Percentiles rank a stretch among this genome's conserved stretches.
These are phyloP conservation scores for Cryptus armator DNA, from an alignment of 2,888 invertebrate species.

Conservation along the genomic window DNA sequence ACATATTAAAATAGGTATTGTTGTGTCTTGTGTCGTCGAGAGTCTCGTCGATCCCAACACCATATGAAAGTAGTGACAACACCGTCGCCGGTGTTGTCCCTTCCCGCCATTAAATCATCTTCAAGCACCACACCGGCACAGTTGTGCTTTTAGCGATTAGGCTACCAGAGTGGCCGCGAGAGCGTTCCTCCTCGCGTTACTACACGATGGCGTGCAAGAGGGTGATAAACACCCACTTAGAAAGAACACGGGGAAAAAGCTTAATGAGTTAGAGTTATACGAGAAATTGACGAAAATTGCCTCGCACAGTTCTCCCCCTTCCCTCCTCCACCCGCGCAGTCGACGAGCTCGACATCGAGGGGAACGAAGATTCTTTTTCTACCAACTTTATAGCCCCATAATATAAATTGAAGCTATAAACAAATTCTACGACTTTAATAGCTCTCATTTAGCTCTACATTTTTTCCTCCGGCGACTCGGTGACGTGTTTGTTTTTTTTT, in stretches of 20 bases:
- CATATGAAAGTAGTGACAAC: background rate
- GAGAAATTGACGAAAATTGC: slow-evolving; percentile 46
- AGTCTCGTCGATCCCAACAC: background rate
- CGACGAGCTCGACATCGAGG: background rate
- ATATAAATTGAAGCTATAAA: slow-evolving; percentile 3
- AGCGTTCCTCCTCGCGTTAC: background rate
- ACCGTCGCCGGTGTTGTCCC: slow-evolving; percentile 23
- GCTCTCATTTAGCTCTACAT: background rate
- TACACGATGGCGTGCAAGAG: slow-evolving; percentile 48
- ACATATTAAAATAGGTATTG: too few species aligned
- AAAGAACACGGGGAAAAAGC: slow-evolving; percentile 42
- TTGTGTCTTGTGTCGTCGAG: background rate
- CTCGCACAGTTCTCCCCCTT: too few species aligned
- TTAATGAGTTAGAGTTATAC: slow-evolving; percentile 51
- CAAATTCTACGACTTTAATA: slow-evolving; percentile 25
- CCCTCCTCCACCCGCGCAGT: background rate
- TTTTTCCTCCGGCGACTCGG: background rate
- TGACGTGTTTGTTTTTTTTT: background rate
- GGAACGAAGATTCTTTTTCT: slow-evolving; percentile 28
- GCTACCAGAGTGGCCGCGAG: slow-evolving; percentile 16
- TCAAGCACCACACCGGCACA: slow-evolving; percentile 19
- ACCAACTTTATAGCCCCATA: slow-evolving; percentile 1
- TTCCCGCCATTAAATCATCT: slow-evolving; percentile 48
- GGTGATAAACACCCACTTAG: slow-evolving; percentile 58
- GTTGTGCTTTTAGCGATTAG: slow-evolving; percentile 52